Percentiles rank a stretch among this genome's conserved stretches.
Conservation (phyloP, 2,888 invertebrate species). For the Cremastinae sp. region DNA sequence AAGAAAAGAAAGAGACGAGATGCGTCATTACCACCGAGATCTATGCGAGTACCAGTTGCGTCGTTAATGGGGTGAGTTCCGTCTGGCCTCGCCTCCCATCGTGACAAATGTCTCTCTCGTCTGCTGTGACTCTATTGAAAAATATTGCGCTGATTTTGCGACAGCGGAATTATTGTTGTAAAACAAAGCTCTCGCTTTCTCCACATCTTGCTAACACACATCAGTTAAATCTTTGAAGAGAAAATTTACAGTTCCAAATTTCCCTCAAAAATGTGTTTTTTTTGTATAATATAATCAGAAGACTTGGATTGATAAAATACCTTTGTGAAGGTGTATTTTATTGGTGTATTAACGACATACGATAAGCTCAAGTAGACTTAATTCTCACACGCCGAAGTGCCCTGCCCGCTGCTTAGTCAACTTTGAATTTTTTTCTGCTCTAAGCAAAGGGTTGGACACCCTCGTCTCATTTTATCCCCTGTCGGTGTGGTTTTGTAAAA, state of each 20-base stretch:
- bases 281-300: no score
- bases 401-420: neutral
- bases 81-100: neutral
- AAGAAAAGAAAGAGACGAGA: slow-evolving; percentile 14
- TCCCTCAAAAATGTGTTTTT: no score
- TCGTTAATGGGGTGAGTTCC: slow-evolving; percentile 68
- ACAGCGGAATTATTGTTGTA: slow-evolving; percentile 46
- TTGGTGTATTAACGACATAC: no score
- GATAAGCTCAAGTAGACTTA: no score
- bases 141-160: slow-evolving; percentile 67
- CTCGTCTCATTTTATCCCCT: neutral
- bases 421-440: no score
- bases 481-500: neutral
- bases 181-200: slow-evolving; percentile 7
- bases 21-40: slow-evolving; percentile 74
- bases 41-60: slow-evolving; percentile 69
- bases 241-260: no score
- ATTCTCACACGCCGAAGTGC: no score
- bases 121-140: slow-evolving; percentile 71
- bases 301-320: no score
- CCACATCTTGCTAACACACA: no score
- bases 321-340: no score
- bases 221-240: no score
- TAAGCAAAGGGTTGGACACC: no score
- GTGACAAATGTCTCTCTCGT: slow-evolving; percentile 38